Base-by-base conservation (phyloP, 2,113 vertebrate genomes). In the Monarcha castaneiventris region DNA sequence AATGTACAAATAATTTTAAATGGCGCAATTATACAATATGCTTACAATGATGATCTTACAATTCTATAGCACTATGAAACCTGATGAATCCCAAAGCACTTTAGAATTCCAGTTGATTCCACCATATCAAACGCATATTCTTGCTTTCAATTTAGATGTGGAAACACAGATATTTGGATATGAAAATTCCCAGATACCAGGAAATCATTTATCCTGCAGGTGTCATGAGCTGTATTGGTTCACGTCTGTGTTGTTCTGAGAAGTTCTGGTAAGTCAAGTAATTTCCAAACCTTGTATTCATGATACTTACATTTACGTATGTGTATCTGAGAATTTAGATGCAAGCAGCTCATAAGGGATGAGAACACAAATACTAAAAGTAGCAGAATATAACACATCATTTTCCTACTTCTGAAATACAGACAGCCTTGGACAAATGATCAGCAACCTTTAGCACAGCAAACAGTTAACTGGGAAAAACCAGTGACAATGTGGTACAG, bases 381-480 rank as follows among this genome's bases (percentile, higher is more conserved):
- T 7, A 73, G 32, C 22, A 79, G 30, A 55, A 62, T 48, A 68
- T 49, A 90, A 83, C 82, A 56, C 4, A 5, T 16, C 48, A 54
- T 66, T 91, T 77, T 90, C 13, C 37, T 78, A 23, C 17, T 85
- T 92, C 51, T 90, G 71, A 92, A 89, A 80, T 63, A 66, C 52
- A 81, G 41, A 26, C 37, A 63, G 32, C 16, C 85, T 85, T 77
- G 55, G 80, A 87, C 27, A 91, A 84, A 96, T 75, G 41, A 82
- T 63, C 77, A 94, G n/a, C 61, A 94, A 63, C 49, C 5, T 80
- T 87, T 91, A 96, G 89, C 51, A 71, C 19, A 93, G 69, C 37
- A 86, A 95, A 97, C 76, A 35, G 75, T 96, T 96, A 91, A 92
- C 68, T 75, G 74, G 46, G 48, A 89, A 90, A 55, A 94, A 80